Base-by-base conservation (phyloP, 2,888 invertebrate species). In the Thereva nobilitata region DNA sequence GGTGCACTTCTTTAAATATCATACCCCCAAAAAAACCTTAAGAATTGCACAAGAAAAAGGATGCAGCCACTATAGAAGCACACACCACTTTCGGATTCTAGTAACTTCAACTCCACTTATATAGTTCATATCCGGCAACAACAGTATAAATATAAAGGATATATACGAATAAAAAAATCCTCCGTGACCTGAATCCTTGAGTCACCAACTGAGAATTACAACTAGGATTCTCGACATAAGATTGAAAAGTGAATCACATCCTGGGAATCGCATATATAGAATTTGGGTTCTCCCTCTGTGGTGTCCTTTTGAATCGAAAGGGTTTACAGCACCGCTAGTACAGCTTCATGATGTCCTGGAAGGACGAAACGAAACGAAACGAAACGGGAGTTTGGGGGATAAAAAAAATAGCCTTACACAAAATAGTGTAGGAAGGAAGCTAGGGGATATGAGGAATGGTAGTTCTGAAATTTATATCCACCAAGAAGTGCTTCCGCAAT, bases 401-500 rank as follows among this genome's bases (percentile, higher is more conserved):
- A 12, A 40, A 7, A 5, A 50, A 61, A 61, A 61, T 50, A 61
- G 34, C 61, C 61, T 23, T 23, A 23, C 23, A 50, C 61, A 61
- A 12, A 23, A 40, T 34, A 38, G 35, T 50, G 42, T 34, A 61
- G 61, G 61, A 61, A 50, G 50, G 61, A 61, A 61, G 61, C 49
- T 61, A 23, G 23, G 2, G 61, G 50, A 61, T 61, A 61, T 61
- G 61, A 61, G 35, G 61, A 50, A 61, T 61, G 61, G 61, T 61
- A 50, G 50, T 41, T 61, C 50, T 61, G 61, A 61, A 61, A 61
- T 61, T 61, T 61, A 61, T 61, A 61, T 61, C 61, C 61, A 61
- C 49, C 61, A 61, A 61, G 41, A 61, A 61, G 61, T 61, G 49
- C 61, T 61, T 61, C 61, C 61, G 61, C 61, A 50, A 50, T 50